phyloP scores from a whole-genome alignment of 2,113 vertebrate species.

The Myotis davidii region DNA sequence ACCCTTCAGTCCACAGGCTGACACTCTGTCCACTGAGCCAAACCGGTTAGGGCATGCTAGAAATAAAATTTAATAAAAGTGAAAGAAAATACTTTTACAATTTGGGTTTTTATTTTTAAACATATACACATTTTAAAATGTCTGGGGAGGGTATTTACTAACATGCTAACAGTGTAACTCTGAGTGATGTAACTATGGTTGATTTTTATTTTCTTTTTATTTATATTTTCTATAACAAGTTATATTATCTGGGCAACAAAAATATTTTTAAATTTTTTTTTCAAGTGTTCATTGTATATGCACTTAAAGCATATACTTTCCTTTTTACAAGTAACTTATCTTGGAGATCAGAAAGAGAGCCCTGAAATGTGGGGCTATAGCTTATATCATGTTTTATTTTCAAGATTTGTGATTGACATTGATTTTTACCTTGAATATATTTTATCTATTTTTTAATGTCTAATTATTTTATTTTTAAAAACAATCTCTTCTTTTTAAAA shows the following conservation, averaged over 20 bases:
- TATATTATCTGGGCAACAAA: background rate
- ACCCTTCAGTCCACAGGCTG: background rate
- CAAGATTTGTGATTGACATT: background rate
- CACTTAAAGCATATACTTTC: background rate
- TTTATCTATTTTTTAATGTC: background rate
- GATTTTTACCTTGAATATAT: constrained; percentile 31
- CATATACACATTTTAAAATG: background rate
- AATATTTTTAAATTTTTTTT: constrained; percentile 20
- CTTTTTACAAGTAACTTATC: background rate
- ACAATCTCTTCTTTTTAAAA: too few relatives aligned
- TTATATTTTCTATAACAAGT: background rate
- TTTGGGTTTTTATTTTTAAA: background rate
- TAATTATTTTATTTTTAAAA: background rate
- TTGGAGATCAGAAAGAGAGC: background rate
- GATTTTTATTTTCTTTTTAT: background rate
- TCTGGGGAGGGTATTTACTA: background rate
- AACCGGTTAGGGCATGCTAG: background rate
- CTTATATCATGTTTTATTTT: constrained; percentile 9
- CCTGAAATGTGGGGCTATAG: background rate
- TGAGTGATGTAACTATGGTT: background rate
- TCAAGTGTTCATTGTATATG: background rate
- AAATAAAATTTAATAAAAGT: background rate
- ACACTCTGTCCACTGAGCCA: background rate
- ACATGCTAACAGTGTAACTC: background rate
- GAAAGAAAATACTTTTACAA: background rate